Percentiles rank a stretch among this genome's conserved stretches.
phyloP scores from a whole-genome alignment of 2,797 vertebrate genomes.

The Coilia nasus region DNA sequence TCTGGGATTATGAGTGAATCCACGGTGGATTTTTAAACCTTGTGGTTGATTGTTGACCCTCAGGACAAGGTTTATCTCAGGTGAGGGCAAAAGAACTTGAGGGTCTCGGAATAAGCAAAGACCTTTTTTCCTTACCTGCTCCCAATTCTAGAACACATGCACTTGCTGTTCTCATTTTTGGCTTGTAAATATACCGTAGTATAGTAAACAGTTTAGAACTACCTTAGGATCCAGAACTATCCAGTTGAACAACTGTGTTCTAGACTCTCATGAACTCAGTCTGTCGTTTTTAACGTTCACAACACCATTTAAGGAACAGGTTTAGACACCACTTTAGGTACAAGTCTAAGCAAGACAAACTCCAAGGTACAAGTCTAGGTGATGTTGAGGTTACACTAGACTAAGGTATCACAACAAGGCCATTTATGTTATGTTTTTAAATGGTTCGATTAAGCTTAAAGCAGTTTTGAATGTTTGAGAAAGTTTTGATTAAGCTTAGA shows the following conservation, averaged over 20 bases:
- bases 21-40: slow-evolving; percentile 6
- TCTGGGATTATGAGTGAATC: not conserved
- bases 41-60: slow-evolving; percentile 2
- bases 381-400: not conserved
- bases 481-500: not conserved
- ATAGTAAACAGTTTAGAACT: not conserved
- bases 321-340: not conserved
- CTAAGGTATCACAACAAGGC: not conserved
- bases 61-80: slow-evolving; percentile 27
- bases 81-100: slow-evolving; percentile 28
- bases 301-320: too few species aligned
- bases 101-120: slow-evolving; percentile 23
- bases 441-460: too few species aligned
- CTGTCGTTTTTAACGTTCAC: not conserved
- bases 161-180: not conserved
- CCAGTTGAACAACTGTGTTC: not conserved
- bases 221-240: not conserved
- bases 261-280: not conserved
- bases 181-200: slow-evolving; percentile 1
- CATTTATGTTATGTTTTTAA: not conserved
- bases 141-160: not conserved
- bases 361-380: too few species aligned
- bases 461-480: not conserved
- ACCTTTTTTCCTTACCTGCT: not conserved
- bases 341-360: not conserved